Conservation (phyloP, 2,797 vertebrate species). For the Smutsia gigantea region DNA sequence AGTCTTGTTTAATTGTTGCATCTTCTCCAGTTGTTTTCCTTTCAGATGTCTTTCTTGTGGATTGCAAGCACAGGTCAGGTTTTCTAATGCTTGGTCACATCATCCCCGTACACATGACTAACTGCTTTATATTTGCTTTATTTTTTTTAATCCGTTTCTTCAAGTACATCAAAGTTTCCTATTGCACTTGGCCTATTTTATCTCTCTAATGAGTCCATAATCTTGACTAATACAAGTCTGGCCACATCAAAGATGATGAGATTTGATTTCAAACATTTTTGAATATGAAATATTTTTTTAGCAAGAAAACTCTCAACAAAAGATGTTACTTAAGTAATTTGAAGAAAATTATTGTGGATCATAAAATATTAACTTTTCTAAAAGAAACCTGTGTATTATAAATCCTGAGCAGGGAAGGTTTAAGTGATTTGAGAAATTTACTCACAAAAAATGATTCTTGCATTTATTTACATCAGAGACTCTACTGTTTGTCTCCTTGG, state of each 20-base stretch:
- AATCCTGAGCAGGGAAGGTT: background rate
- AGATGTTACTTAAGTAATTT: background rate
- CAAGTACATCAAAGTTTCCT: background rate
- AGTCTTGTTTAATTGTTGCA: background rate
- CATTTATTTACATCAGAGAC: background rate
- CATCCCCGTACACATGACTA: background rate
- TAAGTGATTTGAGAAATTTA: background rate
- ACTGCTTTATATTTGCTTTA: background rate
- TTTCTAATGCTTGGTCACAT: background rate
- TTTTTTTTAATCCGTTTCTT: background rate
- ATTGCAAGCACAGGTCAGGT: background rate
- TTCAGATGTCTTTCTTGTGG: background rate
- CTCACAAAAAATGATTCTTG: background rate
- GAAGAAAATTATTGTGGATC: background rate
- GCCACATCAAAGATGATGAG: background rate
- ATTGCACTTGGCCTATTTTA: background rate
- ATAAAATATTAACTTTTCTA: background rate
- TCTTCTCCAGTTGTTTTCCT: background rate
- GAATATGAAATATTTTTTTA: background rate
- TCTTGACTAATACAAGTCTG: background rate
- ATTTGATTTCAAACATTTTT: background rate
- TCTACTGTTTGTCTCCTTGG: background rate
- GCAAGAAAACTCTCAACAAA: background rate
- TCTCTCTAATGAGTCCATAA: background rate
- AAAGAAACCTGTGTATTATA: background rate